phyloP scores from a whole-genome alignment of 2,113 vertebrate species.

The Osmerus mordax region DNA sequence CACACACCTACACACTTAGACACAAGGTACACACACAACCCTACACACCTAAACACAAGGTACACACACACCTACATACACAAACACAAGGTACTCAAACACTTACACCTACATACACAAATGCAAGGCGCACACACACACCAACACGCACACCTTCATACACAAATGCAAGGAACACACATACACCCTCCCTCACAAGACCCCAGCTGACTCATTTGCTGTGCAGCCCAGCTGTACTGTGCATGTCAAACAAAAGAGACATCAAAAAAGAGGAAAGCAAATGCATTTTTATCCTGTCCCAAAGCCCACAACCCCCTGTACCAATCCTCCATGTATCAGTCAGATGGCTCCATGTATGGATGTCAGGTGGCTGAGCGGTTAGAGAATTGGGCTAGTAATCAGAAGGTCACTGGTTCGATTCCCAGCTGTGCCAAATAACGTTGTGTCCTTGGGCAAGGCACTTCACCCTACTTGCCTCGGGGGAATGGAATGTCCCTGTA shows the following conservation, averaged over 20 bases:
- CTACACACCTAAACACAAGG: too few relatives aligned
- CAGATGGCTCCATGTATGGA: too few relatives aligned
- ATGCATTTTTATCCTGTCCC: constrained; percentile 33
- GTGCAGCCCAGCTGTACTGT: constrained; percentile 44
- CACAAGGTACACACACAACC: too few relatives aligned
- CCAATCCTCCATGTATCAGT: constrained; percentile 7
- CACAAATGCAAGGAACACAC: neutral
- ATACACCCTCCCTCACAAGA: constrained; percentile 14
- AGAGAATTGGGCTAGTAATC: too few relatives aligned
- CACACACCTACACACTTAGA: too few relatives aligned
- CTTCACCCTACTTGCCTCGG: too few relatives aligned
- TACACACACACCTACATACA: too few relatives aligned
- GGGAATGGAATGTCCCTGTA: too few relatives aligned
- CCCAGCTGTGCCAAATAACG: too few relatives aligned
- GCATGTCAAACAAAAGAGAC: constrained; percentile 51
- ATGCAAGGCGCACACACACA: neutral
- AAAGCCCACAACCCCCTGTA: constrained; percentile 4
- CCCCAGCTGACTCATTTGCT: constrained; percentile 52
- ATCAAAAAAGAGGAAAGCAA: constrained; percentile 53
- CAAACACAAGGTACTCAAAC: constrained; percentile 26
- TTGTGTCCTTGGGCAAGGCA: too few relatives aligned
- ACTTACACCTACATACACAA: neutral
- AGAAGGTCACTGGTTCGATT: too few relatives aligned
- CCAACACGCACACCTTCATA: neutral
- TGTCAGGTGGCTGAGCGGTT: too few relatives aligned